Percentiles rank a stretch among this genome's conserved stretches.
phyloP scores from a whole-genome alignment of 2,888 invertebrate genomes.

The Caenorhabditis zanzibari region DNA sequence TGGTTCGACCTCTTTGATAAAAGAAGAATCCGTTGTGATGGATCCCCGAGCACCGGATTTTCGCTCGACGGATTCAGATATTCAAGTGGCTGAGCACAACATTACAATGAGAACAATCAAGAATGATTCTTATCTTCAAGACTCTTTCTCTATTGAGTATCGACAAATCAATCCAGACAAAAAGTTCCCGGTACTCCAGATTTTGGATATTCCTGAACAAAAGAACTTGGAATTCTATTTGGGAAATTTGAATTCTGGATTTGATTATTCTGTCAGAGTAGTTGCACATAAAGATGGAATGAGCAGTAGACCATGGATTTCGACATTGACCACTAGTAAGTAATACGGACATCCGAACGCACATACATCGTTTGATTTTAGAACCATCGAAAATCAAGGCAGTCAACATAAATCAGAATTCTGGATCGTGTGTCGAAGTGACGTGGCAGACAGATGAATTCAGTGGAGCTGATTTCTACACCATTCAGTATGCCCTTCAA shows the following conservation, averaged over 20 bases:
- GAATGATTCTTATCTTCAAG: slow-evolving; percentile 78
- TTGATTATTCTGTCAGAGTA: slow-evolving; percentile 80
- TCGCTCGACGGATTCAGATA: slow-evolving; percentile 64
- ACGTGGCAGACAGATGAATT: slow-evolving; percentile 71
- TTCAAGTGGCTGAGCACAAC: slow-evolving; percentile 76
- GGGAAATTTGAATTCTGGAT: slow-evolving; percentile 80
- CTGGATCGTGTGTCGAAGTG: slow-evolving; percentile 77
- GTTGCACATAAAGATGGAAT: slow-evolving; percentile 80
- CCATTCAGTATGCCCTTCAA: slow-evolving; percentile 53
- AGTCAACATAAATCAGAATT: slow-evolving; percentile 75
- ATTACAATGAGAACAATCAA: slow-evolving; percentile 80
- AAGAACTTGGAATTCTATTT: slow-evolving; percentile 80
- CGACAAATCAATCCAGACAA: slow-evolving; percentile 81
- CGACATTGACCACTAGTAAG: slow-evolving; percentile 80
- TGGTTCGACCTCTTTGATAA: slow-evolving; percentile 76
- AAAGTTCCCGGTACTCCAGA: slow-evolving; percentile 80
- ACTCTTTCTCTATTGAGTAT: slow-evolving; percentile 77
- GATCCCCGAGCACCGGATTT: slow-evolving; percentile 79
- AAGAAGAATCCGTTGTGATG: slow-evolving; percentile 81
- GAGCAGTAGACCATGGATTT: slow-evolving; percentile 79
- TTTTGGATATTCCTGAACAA: slow-evolving; percentile 81
- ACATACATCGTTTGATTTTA: slow-evolving; percentile 17
- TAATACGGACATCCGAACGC: neutral
- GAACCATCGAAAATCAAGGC: slow-evolving; percentile 67
- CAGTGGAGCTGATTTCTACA: slow-evolving; percentile 59